phyloP scores from a whole-genome alignment of 2,888 invertebrate genomes.

The Netelia melanura region DNA sequence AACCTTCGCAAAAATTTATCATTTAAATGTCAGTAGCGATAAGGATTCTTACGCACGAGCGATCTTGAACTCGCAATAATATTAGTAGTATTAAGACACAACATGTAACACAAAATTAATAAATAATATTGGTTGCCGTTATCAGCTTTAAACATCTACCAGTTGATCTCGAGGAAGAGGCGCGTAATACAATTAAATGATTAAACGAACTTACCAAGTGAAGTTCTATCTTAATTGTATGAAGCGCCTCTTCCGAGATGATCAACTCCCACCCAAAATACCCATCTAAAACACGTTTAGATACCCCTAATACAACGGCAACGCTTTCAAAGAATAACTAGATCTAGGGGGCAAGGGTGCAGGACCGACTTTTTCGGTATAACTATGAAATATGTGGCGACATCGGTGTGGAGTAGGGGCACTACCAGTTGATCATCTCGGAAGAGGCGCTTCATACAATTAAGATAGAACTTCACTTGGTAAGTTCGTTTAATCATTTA shows the following conservation, averaged over 20 bases:
- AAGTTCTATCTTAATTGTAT: background rate
- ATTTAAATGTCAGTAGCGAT: constrained; percentile 7
- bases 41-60: background rate
- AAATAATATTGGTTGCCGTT: constrained; percentile 31
- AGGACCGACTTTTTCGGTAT: background rate
- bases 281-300: background rate
- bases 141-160: constrained; percentile 51
- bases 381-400: constrained; percentile 26
- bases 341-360: background rate
- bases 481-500: constrained; percentile 19
- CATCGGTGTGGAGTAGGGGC: constrained; percentile 36
- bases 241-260: background rate
- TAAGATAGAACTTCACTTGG: constrained; percentile 24
- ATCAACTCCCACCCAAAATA: constrained; percentile 12
- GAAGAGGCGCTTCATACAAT: constrained; percentile 19
- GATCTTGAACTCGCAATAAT: constrained; percentile 6
- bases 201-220: background rate
- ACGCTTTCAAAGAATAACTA: constrained; percentile 45
- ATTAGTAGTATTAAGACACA: background rate
- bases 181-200: constrained; percentile 41
- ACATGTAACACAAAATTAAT: background rate
- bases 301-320: constrained; percentile 37
- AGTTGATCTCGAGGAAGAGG: constrained; percentile 54
- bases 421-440: constrained; percentile 40
- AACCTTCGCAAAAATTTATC: constrained; percentile 11